These are phyloP conservation scores for Pseudeuparius sepicola DNA, from an alignment of 2,888 invertebrate genomes.

Conservation along the genomic window DNA sequence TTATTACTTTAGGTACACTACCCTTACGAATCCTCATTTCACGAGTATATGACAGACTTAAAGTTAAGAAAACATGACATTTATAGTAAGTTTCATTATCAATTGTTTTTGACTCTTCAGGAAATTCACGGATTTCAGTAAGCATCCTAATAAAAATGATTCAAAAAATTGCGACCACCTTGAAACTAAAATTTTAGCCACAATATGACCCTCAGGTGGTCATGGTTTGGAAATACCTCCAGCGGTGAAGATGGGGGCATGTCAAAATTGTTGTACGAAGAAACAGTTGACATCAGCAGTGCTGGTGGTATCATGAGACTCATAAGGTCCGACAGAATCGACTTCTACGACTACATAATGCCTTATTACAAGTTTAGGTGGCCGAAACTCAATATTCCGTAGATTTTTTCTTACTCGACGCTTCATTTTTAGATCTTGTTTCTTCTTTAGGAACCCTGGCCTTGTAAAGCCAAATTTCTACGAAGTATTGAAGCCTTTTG, in stretches of 20 bases:
- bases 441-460: constrained; percentile 32
- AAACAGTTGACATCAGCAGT: constrained; percentile 26
- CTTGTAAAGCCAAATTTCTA: constrained; percentile 29
- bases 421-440: constrained; percentile 30
- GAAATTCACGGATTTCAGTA: constrained; percentile 30
- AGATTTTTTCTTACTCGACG: no score
- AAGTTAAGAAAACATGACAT: constrained; percentile 22
- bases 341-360: constrained; percentile 27
- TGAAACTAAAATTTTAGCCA: no score
- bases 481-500: constrained; percentile 42
- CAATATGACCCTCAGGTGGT: constrained; percentile 20
- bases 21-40: constrained; percentile 19
- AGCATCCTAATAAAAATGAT: constrained; percentile 9
- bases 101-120: constrained; percentile 26
- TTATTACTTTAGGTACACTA: constrained; percentile 17
- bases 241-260: constrained; percentile 30
- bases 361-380: constrained; percentile 31
- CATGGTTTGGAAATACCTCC: constrained; percentile 29
- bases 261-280: constrained; percentile 26
- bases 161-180: neutral
- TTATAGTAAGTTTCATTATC: constrained; percentile 28
- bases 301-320: constrained; percentile 26
- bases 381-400: neutral
- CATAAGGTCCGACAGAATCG: constrained; percentile 21
- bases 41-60: constrained; percentile 24